phyloP scores from a whole-genome alignment of 1,140 invertebrate genomes.

The Drosophila funebris region DNA sequence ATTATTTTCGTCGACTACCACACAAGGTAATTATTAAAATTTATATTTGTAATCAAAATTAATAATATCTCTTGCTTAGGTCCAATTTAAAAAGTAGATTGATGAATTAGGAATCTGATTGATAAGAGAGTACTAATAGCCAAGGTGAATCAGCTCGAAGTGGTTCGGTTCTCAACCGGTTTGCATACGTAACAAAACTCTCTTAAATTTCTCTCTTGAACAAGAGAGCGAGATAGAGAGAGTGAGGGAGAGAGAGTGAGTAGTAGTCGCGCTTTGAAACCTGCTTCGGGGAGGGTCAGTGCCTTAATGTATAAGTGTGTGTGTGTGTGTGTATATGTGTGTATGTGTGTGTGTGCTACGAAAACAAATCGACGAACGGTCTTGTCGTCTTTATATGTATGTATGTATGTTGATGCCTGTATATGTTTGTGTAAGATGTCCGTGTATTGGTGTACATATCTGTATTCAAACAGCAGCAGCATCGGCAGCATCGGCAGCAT shows the following conservation, averaged over 20 bases:
- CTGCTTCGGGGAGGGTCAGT: conserved; percentile 46
- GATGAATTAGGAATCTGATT: not conserved
- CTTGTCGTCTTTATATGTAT: not conserved
- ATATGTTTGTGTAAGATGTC: conserved; percentile 18
- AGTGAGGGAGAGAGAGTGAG: conserved; percentile 13
- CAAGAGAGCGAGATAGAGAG: conserved; percentile 4
- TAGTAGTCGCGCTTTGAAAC: conserved; percentile 10
- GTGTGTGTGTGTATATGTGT: conserved; percentile 4
- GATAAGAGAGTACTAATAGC: no score
- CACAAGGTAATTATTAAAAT: no score
- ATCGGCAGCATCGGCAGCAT: conserved; percentile 50
- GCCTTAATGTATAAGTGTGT: conserved; percentile 14
- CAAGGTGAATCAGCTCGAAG: not conserved
- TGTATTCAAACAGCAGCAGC: conserved; percentile 42
- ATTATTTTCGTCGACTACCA: no score
- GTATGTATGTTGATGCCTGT: conserved; percentile 1
- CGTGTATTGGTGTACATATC: conserved; percentile 12
- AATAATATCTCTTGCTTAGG: not conserved
- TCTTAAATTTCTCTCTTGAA: conserved; percentile 2
- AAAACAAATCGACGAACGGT: not conserved
- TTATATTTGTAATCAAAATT: no score
- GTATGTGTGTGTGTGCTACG: not conserved
- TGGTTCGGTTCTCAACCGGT: conserved; percentile 11
- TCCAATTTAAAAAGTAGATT: no score
- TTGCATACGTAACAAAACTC: not conserved